Percentiles rank a stretch among this genome's conserved stretches.
Evolutionary conservation across 2,113 vertebrate species (phyloP).

Genomic region (Willisornis vidua): DNA sequence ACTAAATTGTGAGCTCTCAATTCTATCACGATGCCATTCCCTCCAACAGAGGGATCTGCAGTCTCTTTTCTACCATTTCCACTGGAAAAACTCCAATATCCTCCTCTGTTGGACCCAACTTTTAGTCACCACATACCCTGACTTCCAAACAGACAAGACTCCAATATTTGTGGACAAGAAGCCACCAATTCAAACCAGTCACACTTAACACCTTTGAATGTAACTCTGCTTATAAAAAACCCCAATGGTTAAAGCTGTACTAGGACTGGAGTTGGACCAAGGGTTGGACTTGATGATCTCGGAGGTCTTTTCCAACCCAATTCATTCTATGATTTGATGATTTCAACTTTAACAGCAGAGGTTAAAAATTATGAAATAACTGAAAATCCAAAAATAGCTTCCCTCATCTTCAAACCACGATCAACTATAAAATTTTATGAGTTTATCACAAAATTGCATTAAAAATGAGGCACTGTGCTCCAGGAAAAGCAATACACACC

Average conservation of each 20-base stretch:
- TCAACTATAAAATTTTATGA: neutral
- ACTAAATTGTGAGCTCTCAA: neutral
- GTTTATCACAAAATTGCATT: neutral
- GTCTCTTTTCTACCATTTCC: neutral
- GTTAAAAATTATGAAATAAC: neutral
- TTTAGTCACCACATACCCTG: neutral
- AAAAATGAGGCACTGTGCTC: neutral
- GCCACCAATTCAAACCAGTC: neutral
- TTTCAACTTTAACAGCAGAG: neutral
- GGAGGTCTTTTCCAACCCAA: too few species aligned
- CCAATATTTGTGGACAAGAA: neutral
- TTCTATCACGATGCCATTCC: neutral
- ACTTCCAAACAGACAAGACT: neutral
- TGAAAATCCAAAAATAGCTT: neutral
- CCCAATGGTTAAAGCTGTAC: neutral
- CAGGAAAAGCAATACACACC: neutral
- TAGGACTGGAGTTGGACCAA: too few species aligned
- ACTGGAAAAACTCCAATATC: neutral
- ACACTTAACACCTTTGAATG: neutral
- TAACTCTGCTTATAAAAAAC: neutral
- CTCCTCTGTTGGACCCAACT: neutral
- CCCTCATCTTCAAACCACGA: neutral
- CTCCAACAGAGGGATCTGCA: neutral
- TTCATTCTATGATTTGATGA: too few species aligned
- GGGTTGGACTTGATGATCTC: too few species aligned